Base-by-base conservation (phyloP, 1,140 invertebrate genomes). In the Oryctes rhinoceros region DNA sequence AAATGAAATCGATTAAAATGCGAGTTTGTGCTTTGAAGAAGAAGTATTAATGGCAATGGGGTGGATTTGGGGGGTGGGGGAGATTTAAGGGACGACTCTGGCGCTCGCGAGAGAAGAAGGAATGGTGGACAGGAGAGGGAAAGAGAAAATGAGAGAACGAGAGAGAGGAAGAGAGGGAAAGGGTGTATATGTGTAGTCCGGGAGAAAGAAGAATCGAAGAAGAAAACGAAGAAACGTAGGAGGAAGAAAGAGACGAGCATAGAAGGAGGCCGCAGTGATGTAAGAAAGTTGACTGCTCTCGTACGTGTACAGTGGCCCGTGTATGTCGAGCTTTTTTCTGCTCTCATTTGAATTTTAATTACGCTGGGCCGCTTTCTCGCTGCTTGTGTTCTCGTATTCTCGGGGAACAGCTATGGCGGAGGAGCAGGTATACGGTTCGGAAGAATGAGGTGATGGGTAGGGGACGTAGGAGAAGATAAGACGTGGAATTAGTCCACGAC, bases 1-100 rank as follows among this genome's bases (percentile, higher is more conserved):
- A 87, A 87, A 87, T 87, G 86, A 86, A 87, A 87, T 87, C 86
- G 86, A 87, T 87, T 87, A 87, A 87, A 87, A 87, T 87, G 86
- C 85, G 86, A 86, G 85, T 86, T 86, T 86, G 85, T 86, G 85
- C 85, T 86, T 86, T 86, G 84, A 87, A 87, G 85, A 86, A 85
- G 86, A 87, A 87, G 86, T 87, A 87, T 87, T 87, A 87, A 87
- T 87, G 86, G 86, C 86, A 85, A 83, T 82, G 83, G 84, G 82
- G 82, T 74, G 81, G 79, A 82, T 78, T 76, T 76, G 75, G 76
- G 67, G 81, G 77, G 59, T 79, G 74, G 78, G 78, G 80, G 82
- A 81, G 83, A 84, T 84, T 83, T 83, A 81, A 81, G 81, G 83
- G 81, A 48, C 62, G 78, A 47, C 13, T 48, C 62, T 30, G 24